Evolutionary conservation across 1,140 invertebrate genomes (phyloP).

Genomic region (Eulimnadia texana): DNA sequence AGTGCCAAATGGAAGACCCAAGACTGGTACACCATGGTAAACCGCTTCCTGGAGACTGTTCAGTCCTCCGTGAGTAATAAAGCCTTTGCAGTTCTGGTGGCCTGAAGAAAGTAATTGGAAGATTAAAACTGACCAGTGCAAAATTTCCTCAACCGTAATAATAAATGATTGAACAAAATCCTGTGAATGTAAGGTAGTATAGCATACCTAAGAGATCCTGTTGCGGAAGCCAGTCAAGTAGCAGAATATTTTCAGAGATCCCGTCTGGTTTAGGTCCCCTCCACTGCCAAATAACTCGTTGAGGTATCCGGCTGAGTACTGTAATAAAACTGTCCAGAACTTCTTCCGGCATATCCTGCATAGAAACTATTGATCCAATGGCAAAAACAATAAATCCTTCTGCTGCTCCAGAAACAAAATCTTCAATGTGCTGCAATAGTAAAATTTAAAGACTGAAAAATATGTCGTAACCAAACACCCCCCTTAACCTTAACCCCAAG

Average conservation of each 20-base stretch:
- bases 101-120: no score
- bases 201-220: no score
- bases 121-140: no score
- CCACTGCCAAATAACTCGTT: constrained; percentile 57
- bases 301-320: constrained; percentile 47
- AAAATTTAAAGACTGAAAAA: no score
- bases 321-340: constrained; percentile 46
- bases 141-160: no score
- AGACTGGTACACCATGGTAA: constrained; percentile 48
- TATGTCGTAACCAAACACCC: no score
- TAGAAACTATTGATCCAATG: constrained; percentile 60
- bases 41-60: constrained; percentile 52
- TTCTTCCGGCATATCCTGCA: constrained; percentile 53
- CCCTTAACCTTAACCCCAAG: no score
- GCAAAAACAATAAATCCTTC: constrained; percentile 60
- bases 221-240: no score
- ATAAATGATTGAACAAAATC: no score
- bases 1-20: constrained; percentile 49
- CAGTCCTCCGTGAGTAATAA: constrained; percentile 55
- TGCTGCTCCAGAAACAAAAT: constrained; percentile 45
- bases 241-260: constrained; percentile 41
- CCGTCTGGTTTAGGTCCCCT: constrained; percentile 25
- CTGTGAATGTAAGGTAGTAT: no score
- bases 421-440: constrained; percentile 53
- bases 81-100: constrained; percentile 47